A percentile compares a stretch with the other conserved stretches of the same genome.
Conservation (phyloP, 1,140 invertebrate species). For the Ceratina calcarata region DNA sequence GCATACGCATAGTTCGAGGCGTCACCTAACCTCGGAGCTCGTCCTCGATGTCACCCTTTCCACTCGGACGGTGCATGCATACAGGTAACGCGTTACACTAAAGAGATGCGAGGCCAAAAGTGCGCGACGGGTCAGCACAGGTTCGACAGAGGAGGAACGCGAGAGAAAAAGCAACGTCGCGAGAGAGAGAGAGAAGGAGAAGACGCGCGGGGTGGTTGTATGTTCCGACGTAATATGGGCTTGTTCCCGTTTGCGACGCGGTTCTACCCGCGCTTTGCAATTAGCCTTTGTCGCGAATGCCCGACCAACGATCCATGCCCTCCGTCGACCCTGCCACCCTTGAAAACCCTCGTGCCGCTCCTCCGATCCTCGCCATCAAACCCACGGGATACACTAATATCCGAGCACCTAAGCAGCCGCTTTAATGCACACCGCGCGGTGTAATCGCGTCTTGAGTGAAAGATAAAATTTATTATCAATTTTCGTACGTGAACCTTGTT, state of each 20-base stretch:
- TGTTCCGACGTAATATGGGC: conserved; percentile 77
- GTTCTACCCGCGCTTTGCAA: conserved; percentile 71
- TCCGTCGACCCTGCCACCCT: background rate
- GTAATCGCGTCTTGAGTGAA: conserved; percentile 2
- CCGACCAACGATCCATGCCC: conserved; percentile 54
- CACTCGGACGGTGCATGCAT: background rate
- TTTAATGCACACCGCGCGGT: conserved; percentile 9
- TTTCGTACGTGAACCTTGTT: background rate
- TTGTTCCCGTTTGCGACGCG: conserved; percentile 73
- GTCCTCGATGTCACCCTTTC: conserved; percentile 19
- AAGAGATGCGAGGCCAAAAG: background rate
- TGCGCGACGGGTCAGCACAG: background rate
- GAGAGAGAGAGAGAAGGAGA: conserved; percentile 22
- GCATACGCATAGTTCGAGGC: conserved; percentile 46
- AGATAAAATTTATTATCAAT: conserved; percentile 27
- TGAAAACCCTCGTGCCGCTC: conserved; percentile 22
- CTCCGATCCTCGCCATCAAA: conserved; percentile 5
- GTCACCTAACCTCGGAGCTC: conserved; percentile 42
- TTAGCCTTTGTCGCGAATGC: conserved; percentile 77
- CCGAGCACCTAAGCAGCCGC: conserved; percentile 35
- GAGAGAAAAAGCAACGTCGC: conserved; percentile 5
- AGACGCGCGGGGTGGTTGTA: conserved; percentile 51
- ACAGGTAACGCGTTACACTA: conserved; percentile 8
- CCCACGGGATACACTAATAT: conserved; percentile 29
- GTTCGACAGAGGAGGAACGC: conserved; percentile 12